Base-by-base conservation (phyloP, 2,888 invertebrate genomes). In the Gryllus longicercus region DNA sequence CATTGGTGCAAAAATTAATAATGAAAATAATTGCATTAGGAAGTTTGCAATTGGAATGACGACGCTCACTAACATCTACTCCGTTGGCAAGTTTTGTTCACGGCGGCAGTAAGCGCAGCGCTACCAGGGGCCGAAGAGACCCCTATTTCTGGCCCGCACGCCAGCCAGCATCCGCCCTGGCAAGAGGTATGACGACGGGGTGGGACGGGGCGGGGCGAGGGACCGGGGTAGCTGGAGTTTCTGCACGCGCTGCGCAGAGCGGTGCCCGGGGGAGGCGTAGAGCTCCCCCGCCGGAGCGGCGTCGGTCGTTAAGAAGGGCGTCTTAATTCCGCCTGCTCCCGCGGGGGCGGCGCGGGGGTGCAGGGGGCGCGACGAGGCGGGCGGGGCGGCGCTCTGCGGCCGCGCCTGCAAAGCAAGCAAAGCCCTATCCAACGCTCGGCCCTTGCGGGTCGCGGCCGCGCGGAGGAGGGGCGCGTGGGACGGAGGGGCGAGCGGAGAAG, bases 291-390 rank as follows among this genome's bases (percentile, higher is more conserved):
- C 63, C 63, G 63, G 16, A n/a, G 16, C 63, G n/a, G 16, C 63
- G 63, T 63, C 63, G 63, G 63, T 63, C 63, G 63, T 63, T 63
- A 63, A 63, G 63, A 63, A 63, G 63, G 63, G 63, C 63, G 63
- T 63, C 63, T 63, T 63, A 63, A 63, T 63, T 63, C 63, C 63
- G 63, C n/a, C 16, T 14, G 63, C 38, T 63, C 8, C 63, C 63
- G 63, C 14, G 63, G 63, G 63, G 63, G 16, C 63, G 14, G 16
- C 63, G 63, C 14, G 2, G 63, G 63, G 18, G 2, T 12, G 63
- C 63, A 5, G 63, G 16, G 18, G 16, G 12, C 63, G 63, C 16
- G 63, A 2, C 63, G 63, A 5, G 63, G 18, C 14, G n/a, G 63
- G 63, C 14, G 63, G 16, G 63, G 63, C 14, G 63, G 63, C n/a